Conservation (phyloP, 2,113 vertebrate genomes). For the Leiothrix lutea region DNA sequence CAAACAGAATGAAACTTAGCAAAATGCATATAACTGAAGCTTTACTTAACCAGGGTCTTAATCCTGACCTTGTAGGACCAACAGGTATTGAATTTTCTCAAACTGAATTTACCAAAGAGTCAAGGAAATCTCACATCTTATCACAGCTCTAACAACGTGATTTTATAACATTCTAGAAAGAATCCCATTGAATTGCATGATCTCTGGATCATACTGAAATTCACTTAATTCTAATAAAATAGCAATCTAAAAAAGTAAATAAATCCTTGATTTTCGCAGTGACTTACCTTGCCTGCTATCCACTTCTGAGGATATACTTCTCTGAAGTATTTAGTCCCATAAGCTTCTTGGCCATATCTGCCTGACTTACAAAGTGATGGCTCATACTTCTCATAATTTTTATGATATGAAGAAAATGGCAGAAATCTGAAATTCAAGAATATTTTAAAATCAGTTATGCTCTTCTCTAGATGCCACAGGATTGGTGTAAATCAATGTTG, state of each 20-base stretch:
- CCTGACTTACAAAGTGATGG: slow-evolving; percentile 65
- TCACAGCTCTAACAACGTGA: neutral
- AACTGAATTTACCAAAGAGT: neutral
- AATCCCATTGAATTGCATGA: neutral
- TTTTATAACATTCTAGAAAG: neutral
- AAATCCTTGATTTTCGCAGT: neutral
- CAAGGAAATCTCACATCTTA: neutral
- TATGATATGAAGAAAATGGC: slow-evolving; percentile 73
- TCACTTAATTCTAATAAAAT: neutral
- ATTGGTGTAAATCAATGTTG: neutral
- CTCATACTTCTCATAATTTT: slow-evolving; percentile 65
- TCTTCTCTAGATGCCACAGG: neutral
- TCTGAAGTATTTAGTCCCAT: slow-evolving; percentile 73
- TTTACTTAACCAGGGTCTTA: neutral
- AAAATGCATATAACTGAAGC: neutral
- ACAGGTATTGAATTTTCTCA: neutral
- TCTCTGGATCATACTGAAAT: neutral
- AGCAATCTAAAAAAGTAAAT: neutral
- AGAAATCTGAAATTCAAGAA: slow-evolving; percentile 77
- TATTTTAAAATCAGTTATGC: neutral
- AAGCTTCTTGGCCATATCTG: slow-evolving; percentile 63
- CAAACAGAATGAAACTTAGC: neutral
- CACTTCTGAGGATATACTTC: slow-evolving; percentile 73
- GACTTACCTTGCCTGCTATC: slow-evolving; percentile 75
- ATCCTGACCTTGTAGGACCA: neutral